Evolutionary conservation across 2,797 vertebrate genomes (phyloP), one percentile per base, ranked within the genome.

Genomic region (Lateolabrax maculatus): DNA sequence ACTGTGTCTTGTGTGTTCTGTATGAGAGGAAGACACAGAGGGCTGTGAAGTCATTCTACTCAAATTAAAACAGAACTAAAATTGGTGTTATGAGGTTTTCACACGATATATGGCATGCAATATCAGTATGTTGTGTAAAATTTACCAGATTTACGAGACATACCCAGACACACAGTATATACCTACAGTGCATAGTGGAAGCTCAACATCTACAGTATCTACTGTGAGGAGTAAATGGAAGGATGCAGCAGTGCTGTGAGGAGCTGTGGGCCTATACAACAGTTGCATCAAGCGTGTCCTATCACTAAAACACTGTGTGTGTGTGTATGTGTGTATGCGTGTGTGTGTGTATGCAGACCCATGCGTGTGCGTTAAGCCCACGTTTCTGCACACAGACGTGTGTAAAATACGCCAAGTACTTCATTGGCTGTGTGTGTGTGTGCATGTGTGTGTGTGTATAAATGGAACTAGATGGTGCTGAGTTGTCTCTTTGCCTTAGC

Each of bases 401-500:
- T 72, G 31, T 66, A 53, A 48, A 67, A 57, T 48, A 55, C 8
- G 12, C 52, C n/a, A 15, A 36, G 36, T 64, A 49, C 52, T 52
- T 39, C 15, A 19, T 15, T 66, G 44, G 25, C 25, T 79, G 29
- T 56, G 63, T 64, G 51, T 55, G 66, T 73, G 68, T 64, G 74
- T 75, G 80, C 74, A 46, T 51, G 37, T 63, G 67, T 63, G 63
- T 29, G 70, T 73, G 61, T 83, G 56, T 70, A 3, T 84, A 64
- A 68, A 72, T 80, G 73, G 39, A 75, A 58, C 57, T 71, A 70
- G 79, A 78, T 83, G 71, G 61, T 83, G 81, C 77, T 81, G 83
- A 88, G 62, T 69, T 87, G 77, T 80, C 86, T 89, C 84, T 86
- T 87, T 81, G 84, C 81, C 71, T 87, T 77, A 78, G 71, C 80